Conservation (phyloP, 1,140 invertebrate species). For the Nephotettix cincticeps region DNA sequence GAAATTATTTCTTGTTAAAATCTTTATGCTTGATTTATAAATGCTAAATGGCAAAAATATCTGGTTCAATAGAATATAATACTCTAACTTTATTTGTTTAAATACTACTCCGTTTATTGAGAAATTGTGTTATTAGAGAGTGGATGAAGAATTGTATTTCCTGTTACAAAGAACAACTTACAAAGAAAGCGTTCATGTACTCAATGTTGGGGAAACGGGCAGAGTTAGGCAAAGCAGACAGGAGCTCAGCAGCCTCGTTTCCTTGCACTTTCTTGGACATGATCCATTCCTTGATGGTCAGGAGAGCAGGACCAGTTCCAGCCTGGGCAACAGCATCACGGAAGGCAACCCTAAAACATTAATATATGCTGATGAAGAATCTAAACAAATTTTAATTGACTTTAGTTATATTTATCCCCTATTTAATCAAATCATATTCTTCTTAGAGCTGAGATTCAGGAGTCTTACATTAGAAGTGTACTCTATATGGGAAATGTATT, state of each 20-base stretch:
- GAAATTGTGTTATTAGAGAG: not conserved
- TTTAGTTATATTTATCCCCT: too few relatives aligned
- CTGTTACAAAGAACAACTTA: constrained; percentile 46
- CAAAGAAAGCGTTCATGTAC: constrained; percentile 57
- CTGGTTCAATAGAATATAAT: not conserved
- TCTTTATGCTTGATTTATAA: too few relatives aligned
- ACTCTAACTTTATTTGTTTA: not conserved
- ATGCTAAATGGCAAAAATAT: too few relatives aligned
- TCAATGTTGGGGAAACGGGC: constrained; percentile 61
- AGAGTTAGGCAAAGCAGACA: constrained; percentile 52
- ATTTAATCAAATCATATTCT: too few relatives aligned
- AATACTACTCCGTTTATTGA: too few relatives aligned
- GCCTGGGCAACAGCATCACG: constrained; percentile 61
- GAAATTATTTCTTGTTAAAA: too few relatives aligned
- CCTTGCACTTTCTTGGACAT: constrained; percentile 52
- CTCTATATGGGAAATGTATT: too few relatives aligned
- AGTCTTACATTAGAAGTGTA: too few relatives aligned
- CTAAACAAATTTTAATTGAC: too few relatives aligned
- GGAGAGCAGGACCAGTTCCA: constrained; percentile 63
- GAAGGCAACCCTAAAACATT: constrained; percentile 46
- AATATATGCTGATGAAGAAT: too few relatives aligned
- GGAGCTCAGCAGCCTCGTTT: constrained; percentile 55
- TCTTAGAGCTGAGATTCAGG: too few relatives aligned
- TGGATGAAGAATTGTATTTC: not conserved
- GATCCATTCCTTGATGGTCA: constrained; percentile 61